Base-by-base conservation (phyloP, 1,140 invertebrate genomes). In the Psix sp. region DNA sequence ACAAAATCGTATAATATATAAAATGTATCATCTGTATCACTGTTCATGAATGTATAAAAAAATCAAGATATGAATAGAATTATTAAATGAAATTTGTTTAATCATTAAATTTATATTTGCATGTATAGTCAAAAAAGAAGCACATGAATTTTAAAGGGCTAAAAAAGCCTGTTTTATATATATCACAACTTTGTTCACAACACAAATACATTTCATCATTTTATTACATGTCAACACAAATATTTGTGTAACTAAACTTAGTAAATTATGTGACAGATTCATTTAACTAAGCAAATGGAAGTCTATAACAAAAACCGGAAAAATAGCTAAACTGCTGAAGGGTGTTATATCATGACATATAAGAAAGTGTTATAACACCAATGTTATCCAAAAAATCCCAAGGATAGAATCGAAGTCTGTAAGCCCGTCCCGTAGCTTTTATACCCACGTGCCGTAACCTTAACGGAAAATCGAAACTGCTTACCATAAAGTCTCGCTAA, bases 401-500 rank as follows among this genome's bases (percentile, higher is more conserved):
- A 5, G 56, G 56, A 54, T 60, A 59, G 48, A 65, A 31, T 3
- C 51, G 11, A 54, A 63, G 49, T 56, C 63, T 63, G 11, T 63
- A 68, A 57, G 46, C 59, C 39, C 21, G 59, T 59, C 46, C 65
- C 52, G 72, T 60, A 68, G 54, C 59, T 63, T 68, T 74, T 68
- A 68, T 68, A 74, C 45, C 57, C 57, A 57, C 63, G 42, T 63
- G 57, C 57, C 60, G 66, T 71, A 71, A 76, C 66, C 66, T 76
- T 71, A 76, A 76, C 60, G 66, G 66, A 76, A 76, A 76, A 76
- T 76, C 73, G 66, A 76, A 76, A 54, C 73, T 76, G 66, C 73
- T 76, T 76, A 76, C 66, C 73, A 76, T 76, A 76, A 76, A 76
- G 56, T 71, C 66, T 66, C 26, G 36, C 73, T 71, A 66, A 57